Base-by-base conservation (phyloP, 35 echinoderm and acorn worm genomes). In the Acanthaster planci region DNA sequence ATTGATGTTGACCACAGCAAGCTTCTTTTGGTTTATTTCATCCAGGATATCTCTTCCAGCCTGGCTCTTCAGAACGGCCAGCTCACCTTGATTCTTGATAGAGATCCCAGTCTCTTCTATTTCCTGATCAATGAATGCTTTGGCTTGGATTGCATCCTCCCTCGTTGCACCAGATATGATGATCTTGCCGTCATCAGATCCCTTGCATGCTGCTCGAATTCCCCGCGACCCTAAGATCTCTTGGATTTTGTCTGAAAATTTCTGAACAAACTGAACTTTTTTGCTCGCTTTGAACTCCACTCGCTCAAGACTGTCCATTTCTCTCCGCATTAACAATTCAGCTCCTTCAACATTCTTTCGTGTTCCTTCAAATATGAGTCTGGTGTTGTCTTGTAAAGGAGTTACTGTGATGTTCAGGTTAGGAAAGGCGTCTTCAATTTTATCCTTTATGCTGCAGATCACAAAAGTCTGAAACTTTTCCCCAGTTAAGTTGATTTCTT, bases 101-200 rank as follows among this genome's bases (percentile, higher is more conserved):
- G 19, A 1, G 50, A 79, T 58, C 16, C n/a, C 55, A 2, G 78
- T 38, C 35, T 30, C n/a, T 55, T 54, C 56, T 35, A 87, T 60
- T 29, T 79, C 56, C 56, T 57, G 21, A 39, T 40, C 14, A 21
- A 87, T 54, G 38, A 17, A 36, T 4, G 40, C 52, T 22, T 77
- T 56, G 37, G 76, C 85, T 40, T 23, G 19, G 26, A 39, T 32
- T 16, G 54, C n/a, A 79, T 79, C 35, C 38, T 26, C 38, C 37
- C 7, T 12, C 15, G 51, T 51, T 7, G n/a, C 57, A 57, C 76
- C 76, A 55, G 59, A 60, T 32, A 87, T 31, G 16, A 32, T 59
- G 10, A 87, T 40, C 32, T 78, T 77, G 1, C 54, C 56, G n/a
- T 64, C 85, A 21, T 78, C 85, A 0, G 64, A 72, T 79, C 77